phyloP scores from a whole-genome alignment of 1,140 invertebrate genomes.

The Micrasema minimum region DNA sequence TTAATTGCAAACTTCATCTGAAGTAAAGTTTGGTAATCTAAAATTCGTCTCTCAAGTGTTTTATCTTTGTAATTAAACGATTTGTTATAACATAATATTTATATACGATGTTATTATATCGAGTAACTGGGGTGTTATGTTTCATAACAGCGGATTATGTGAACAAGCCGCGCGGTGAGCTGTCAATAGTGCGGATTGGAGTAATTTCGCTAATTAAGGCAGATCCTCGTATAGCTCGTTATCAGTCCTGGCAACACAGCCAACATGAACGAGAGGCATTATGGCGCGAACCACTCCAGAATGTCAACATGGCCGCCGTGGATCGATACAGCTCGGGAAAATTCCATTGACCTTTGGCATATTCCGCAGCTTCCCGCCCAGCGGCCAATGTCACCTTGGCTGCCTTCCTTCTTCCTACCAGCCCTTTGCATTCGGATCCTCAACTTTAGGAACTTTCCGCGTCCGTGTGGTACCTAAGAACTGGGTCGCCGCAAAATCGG shows the following conservation, averaged over 20 bases:
- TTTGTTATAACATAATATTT: too few relatives aligned
- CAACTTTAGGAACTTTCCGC: neutral
- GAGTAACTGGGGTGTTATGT: neutral
- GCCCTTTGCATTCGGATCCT: neutral
- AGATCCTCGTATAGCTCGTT: too few relatives aligned
- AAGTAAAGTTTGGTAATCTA: too few relatives aligned
- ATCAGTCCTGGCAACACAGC: too few relatives aligned
- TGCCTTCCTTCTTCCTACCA: neutral
- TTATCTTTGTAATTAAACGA: too few relatives aligned
- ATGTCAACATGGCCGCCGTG: slow-evolving; percentile 5
- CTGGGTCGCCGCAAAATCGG: too few relatives aligned
- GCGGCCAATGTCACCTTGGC: neutral
- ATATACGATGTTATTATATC: neutral
- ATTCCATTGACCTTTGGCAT: slow-evolving; percentile 40
- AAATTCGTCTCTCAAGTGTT: too few relatives aligned
- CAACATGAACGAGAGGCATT: too few relatives aligned
- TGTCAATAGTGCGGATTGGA: neutral
- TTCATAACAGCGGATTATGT: neutral
- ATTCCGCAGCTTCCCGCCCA: slow-evolving; percentile 38
- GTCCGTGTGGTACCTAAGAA: neutral
- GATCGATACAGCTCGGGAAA: slow-evolving; percentile 43
- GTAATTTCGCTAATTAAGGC: too few relatives aligned
- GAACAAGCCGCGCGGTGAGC: neutral
- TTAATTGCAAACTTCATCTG: too few relatives aligned
- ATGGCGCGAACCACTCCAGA: neutral